These are phyloP conservation scores for Holothuria glaberrima DNA, from an alignment of 35 echinoderm and acorn worm species.

Conservation along the genomic window DNA sequence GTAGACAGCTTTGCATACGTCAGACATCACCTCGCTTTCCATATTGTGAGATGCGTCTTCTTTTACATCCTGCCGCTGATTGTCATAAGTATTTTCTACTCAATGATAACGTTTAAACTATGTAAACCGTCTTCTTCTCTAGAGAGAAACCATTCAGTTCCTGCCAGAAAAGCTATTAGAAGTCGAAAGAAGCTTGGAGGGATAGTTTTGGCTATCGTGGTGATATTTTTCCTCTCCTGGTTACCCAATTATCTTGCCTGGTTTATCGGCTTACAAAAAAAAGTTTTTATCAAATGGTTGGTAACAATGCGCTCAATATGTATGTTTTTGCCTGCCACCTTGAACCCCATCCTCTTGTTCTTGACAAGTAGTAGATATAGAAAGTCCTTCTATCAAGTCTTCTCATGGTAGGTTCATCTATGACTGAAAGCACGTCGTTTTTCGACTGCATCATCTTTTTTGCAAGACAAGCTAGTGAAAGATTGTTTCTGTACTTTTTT, in stretches of 20 bases:
- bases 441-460: too few species aligned
- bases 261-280: background rate
- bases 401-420: too few species aligned
- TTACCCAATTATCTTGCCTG: background rate
- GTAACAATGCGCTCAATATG: too few species aligned
- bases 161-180: background rate
- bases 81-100: background rate
- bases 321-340: background rate
- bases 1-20: background rate
- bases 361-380: background rate
- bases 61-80: background rate
- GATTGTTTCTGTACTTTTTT: too few species aligned
- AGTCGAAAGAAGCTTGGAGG: conserved; percentile 6
- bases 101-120: background rate
- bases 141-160: background rate
- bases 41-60: background rate
- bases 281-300: background rate
- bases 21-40: background rate
- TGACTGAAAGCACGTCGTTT: too few species aligned
- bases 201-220: background rate
- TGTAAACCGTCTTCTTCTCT: background rate
- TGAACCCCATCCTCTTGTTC: conserved; percentile 7
- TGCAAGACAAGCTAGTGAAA: too few species aligned
- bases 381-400: too few species aligned
- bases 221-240: conserved; percentile 20